phyloP scores from a whole-genome alignment of 2,797 vertebrate species.

The Scolopax bukidnonensis region DNA sequence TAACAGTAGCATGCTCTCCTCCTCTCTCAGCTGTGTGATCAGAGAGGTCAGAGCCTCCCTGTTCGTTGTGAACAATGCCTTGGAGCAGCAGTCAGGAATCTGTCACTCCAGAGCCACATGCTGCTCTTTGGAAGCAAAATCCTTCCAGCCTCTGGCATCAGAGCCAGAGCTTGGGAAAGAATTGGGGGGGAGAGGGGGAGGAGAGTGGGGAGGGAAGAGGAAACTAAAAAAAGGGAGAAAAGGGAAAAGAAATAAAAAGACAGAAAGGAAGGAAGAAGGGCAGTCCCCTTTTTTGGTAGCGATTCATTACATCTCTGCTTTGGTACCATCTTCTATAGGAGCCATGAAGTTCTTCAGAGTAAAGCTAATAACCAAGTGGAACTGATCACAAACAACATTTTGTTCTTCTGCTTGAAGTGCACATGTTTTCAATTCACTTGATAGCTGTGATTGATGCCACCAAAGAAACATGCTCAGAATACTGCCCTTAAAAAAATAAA shows the following conservation, averaged over 20 bases:
- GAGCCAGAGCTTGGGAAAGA: slow-evolving; percentile 17
- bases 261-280: neutral
- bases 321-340: slow-evolving; percentile 7
- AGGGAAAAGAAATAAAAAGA: neutral
- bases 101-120: slow-evolving; percentile 68
- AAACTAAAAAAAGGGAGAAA: rapidly evolving
- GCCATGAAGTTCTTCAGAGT: neutral
- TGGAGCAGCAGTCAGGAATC: slow-evolving; percentile 69
- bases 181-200: neutral
- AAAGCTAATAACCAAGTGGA: slow-evolving; percentile 26
- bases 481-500: slow-evolving; percentile 10
- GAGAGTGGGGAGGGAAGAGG: too few relatives aligned
- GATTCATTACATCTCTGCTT: neutral
- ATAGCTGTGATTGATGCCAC: slow-evolving; percentile 52
- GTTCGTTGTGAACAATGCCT: slow-evolving; percentile 62
- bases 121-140: slow-evolving; percentile 70
- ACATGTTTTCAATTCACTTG: slow-evolving; percentile 58
- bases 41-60: slow-evolving; percentile 63
- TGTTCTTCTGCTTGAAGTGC: slow-evolving; percentile 26
- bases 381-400: slow-evolving; percentile 41
- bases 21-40: slow-evolving; percentile 57
- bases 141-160: slow-evolving; percentile 57
- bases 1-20: slow-evolving; percentile 43
- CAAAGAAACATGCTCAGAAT: slow-evolving; percentile 29
- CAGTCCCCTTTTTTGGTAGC: neutral